Base-by-base conservation (phyloP, 1,140 invertebrate species). In the Caenorhabditis remanei region DNA sequence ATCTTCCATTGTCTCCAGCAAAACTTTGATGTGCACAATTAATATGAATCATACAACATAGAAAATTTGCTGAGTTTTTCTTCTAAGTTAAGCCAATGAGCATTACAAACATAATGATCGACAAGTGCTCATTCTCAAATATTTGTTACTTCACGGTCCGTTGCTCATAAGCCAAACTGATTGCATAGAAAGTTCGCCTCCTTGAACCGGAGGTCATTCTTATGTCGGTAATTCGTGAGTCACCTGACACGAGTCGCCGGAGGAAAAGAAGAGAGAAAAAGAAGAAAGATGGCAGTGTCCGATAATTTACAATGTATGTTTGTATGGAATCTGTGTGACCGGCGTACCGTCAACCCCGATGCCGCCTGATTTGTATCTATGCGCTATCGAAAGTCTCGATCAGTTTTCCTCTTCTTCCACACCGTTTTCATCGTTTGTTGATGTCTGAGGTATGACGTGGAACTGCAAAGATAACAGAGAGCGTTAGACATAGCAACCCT, bases 291-390 rank as follows among this genome's bases (percentile, higher is more conserved):
- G 43, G n/a, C 50, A 79, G 71, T 79, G 71, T 24, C 71, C 71
- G 71, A 79, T 79, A 79, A 79, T 79, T 79, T 50, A 79, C 67
- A 71, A n/a, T 46, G n/a, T 50, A 11, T 79, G 71, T 41, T 19
- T 53, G 71, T 21, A 13, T 53, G 11, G 63, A 40, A 65, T 50
- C 19, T 79, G 19, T 79, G 46, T 79, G 46, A 43, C 32, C 61
- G 61, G 61, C 40, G 61, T 58, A 58, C 56, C 56, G 32, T 46
- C 11, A 43, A 53, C 50, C 50, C 71, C 19, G 46, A 46, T 46
- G 71, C 46, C 71, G 46, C 16, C 71, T 79, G 71, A 79, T 79
- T 79, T 79, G 43, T 79, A 79, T 79, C 71, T 16, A 21, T 50
- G 21, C 71, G 3, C n/a, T 79, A 79, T 79, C 71, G 2, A 6